Percentiles rank a stretch among this genome's conserved stretches.
Conservation (phyloP, 2,888 invertebrate species). For the Pristionchus mayeri region DNA sequence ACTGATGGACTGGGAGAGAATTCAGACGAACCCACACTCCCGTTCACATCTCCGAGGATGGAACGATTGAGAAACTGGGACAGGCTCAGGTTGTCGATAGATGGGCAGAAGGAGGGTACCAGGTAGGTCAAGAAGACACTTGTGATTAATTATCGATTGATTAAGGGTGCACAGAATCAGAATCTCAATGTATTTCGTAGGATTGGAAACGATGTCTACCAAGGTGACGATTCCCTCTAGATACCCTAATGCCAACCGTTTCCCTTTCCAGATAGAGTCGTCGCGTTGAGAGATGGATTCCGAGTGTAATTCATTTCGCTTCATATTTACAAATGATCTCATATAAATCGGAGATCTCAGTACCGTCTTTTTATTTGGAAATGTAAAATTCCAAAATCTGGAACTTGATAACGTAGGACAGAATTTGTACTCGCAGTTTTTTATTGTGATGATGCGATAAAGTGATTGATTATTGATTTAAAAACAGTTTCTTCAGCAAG, state of each 20-base stretch:
- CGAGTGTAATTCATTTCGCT: neutral
- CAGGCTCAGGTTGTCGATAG: neutral
- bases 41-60: neutral
- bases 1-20: neutral
- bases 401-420: neutral
- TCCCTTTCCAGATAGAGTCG: neutral
- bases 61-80: neutral
- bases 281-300: constrained; percentile 9
- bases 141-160: neutral
- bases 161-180: neutral
- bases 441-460: too few relatives aligned
- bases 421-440: too few relatives aligned
- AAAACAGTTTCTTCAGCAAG: too few relatives aligned
- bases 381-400: neutral
- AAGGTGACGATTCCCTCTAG: neutral
- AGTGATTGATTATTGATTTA: too few relatives aligned
- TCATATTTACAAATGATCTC: neutral
- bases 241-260: neutral
- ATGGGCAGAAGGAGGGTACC: constrained; percentile 39
- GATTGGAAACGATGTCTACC: neutral
- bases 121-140: neutral
- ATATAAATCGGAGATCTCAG: neutral
- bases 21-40: constrained; percentile 15
- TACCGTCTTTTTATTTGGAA: neutral
- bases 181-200: neutral